phyloP scores from a whole-genome alignment of 2,888 invertebrate species.

The Tricholauxania praeusta region DNA sequence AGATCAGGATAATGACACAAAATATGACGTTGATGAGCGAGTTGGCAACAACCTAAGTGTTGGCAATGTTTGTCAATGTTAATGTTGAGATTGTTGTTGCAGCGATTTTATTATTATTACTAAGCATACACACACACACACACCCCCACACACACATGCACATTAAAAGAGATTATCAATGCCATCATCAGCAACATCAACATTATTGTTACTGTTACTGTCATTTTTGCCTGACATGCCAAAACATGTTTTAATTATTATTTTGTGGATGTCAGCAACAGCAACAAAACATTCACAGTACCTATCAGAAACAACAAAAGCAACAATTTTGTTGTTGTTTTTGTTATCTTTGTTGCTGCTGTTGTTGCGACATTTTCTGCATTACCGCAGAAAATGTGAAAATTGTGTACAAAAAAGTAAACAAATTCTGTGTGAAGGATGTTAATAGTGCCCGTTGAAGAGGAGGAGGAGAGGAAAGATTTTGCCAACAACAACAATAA shows the following conservation, averaged over 20 bases:
- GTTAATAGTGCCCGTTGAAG: too few relatives aligned
- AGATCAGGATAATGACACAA: not conserved
- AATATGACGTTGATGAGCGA: conserved; percentile 1
- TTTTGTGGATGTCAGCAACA: conserved; percentile 50
- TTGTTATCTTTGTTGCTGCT: not conserved
- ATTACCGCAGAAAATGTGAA: conserved; percentile 26
- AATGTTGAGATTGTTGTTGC: too few relatives aligned
- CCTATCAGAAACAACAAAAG: not conserved
- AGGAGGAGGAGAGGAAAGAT: not conserved
- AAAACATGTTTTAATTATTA: conserved; percentile 50
- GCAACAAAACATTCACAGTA: conserved; percentile 16
- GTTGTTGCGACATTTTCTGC: conserved; percentile 21
- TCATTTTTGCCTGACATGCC: conserved; percentile 33
- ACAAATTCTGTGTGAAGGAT: not conserved
- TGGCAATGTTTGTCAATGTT: too few relatives aligned
- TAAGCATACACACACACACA: too few relatives aligned
- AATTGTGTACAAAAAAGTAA: conserved; percentile 25
- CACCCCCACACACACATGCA: too few relatives aligned
- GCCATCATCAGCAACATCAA: too few relatives aligned
- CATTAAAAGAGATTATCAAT: too few relatives aligned
- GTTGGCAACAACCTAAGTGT: not conserved
- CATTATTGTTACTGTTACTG: conserved; percentile 9
- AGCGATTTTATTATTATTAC: too few relatives aligned
- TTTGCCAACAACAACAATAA: not conserved
- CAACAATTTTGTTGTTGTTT: conserved; percentile 7